Evolutionary conservation across 1,140 invertebrate species (phyloP).

Genomic region (Bombus superbus): DNA sequence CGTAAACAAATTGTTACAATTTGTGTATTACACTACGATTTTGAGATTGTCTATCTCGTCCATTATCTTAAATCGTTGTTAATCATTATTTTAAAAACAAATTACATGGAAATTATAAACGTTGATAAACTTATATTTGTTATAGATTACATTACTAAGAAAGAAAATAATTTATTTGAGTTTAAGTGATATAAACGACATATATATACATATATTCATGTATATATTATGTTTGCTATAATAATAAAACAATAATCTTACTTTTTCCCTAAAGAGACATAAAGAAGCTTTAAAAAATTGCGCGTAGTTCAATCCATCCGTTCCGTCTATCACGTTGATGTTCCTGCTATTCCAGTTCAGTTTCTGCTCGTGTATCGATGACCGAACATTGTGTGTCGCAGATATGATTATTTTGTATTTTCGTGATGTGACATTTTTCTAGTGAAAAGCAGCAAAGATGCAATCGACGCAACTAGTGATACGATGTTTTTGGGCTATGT

Average conservation of each 20-base stretch:
- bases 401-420: conserved; percentile 34
- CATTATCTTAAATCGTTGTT: not conserved
- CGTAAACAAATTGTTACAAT: not conserved
- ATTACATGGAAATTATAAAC: not conserved
- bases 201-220: not conserved
- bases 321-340: conserved; percentile 23
- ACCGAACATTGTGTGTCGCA: conserved; percentile 12
- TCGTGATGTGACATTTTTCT: conserved; percentile 59
- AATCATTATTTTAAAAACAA: not conserved
- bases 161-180: not conserved
- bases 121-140: not conserved
- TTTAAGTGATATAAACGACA: not conserved
- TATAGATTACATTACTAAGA: not conserved
- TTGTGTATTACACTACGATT: too few species aligned
- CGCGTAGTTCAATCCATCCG: conserved; percentile 28
- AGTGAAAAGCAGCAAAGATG: conserved; percentile 58
- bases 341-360: conserved; percentile 48
- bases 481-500: conserved; percentile 47
- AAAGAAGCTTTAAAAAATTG: not conserved
- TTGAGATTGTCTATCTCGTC: not conserved
- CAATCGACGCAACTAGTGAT: conserved; percentile 44
- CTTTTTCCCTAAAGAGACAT: too few species aligned
- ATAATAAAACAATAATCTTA: not conserved
- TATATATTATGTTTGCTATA: not conserved
- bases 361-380: conserved; percentile 67